phyloP scores from a whole-genome alignment of 2,888 invertebrate genomes.

The Conops quadrifasciatus region DNA sequence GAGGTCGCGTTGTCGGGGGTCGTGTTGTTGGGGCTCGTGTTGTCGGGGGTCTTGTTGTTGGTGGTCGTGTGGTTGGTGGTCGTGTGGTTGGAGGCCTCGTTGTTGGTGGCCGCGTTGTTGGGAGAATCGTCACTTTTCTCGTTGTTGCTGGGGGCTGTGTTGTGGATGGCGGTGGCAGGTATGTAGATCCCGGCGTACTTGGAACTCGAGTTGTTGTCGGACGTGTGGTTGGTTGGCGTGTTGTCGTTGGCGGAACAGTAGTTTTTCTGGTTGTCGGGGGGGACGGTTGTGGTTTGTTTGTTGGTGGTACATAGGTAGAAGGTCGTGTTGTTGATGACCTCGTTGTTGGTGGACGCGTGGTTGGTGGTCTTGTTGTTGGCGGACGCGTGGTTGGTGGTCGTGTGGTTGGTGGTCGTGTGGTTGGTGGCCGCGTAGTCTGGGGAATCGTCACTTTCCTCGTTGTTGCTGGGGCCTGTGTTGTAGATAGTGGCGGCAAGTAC shows the following conservation, averaged over 20 bases:
- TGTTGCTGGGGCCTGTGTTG: conserved; percentile 26
- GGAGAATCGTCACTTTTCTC: conserved; percentile 27
- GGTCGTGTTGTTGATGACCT: conserved; percentile 38
- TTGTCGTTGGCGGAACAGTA: conserved; percentile 34
- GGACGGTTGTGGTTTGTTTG: conserved; percentile 45
- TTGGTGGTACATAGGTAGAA: conserved; percentile 48
- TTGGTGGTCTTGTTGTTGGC: conserved; percentile 40
- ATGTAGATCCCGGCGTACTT: conserved; percentile 33
- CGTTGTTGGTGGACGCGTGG: conserved; percentile 32
- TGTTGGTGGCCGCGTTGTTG: conserved; percentile 19
- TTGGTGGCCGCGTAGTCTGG: conserved; percentile 23
- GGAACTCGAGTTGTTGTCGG: conserved; percentile 25
- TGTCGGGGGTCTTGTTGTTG: conserved; percentile 20
- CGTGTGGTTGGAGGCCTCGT: conserved; percentile 41
- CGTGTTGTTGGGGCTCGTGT: conserved; percentile 41
- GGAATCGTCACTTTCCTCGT: conserved; percentile 35
- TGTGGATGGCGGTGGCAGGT: conserved; percentile 33
- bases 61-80: conserved; percentile 34
- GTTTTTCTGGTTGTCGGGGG: conserved; percentile 39
- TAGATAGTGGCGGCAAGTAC: conserved; percentile 41
- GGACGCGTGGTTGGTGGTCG: conserved; percentile 31
- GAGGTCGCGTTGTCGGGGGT: conserved; percentile 47
- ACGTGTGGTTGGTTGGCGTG: conserved; percentile 37
- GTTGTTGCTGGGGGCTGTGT: conserved; percentile 19
- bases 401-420: conserved; percentile 33